phyloP scores from a whole-genome alignment of 2,113 vertebrate species.

The Protobothrops mucrosquamatus region DNA sequence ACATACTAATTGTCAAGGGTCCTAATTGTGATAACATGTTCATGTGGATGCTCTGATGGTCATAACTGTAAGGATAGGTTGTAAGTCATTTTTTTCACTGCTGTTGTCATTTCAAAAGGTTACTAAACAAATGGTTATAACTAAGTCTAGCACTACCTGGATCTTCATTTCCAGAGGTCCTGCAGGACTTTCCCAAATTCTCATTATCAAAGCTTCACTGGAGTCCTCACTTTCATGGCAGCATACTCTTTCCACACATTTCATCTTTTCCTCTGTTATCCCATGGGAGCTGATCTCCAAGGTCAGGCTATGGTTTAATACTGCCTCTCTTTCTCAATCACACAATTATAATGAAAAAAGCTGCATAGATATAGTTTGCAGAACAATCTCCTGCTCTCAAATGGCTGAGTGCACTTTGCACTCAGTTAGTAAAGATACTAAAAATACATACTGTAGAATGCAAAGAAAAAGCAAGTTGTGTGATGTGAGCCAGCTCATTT shows the following conservation, averaged over 20 bases:
- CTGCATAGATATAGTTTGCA: background rate
- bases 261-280: background rate
- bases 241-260: background rate
- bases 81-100: background rate
- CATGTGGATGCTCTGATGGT: background rate
- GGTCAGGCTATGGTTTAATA: no score
- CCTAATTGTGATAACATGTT: background rate
- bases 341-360: background rate
- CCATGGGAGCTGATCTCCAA: background rate
- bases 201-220: background rate
- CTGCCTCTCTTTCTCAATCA: background rate
- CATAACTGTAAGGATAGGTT: background rate
- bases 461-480: background rate
- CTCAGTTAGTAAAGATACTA: background rate
- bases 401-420: constrained; percentile 33
- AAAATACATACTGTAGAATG: background rate
- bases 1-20: background rate
- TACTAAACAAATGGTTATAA: background rate
- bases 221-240: background rate
- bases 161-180: background rate
- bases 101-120: background rate
- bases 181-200: background rate
- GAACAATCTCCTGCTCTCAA: background rate
- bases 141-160: background rate
- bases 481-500: constrained; percentile 39